Evolutionary conservation across 64 coral and sea anemone genomes (phyloP), one percentile per base, ranked within the genome.

Genomic region (Pachyseris speciosa): DNA sequence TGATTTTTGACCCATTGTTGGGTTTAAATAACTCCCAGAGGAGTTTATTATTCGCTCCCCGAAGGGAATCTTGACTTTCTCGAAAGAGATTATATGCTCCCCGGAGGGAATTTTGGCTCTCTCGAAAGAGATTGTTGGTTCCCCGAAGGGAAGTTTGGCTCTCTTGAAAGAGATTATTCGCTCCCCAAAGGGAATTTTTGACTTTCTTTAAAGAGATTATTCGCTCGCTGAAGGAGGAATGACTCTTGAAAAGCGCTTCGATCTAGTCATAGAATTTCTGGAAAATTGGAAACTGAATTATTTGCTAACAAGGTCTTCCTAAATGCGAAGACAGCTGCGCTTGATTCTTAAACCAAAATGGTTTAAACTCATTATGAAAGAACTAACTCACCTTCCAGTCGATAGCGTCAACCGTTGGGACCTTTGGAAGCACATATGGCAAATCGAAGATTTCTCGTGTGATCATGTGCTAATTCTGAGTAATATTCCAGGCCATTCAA

Each of bases 291-390:
- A 53, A 55, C 51, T 53, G 52, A 57, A 80, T 57, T 80, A 44
- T 80, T 49, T 80, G 45, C 75, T 32, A 80, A 80, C 38, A 80
- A 80, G 26, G 52, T 33, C 75, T 80, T n/a, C 75, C 52, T 80
- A 80, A 34, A 80, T 80, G 75, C 75, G 45, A 53, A 52, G 75
- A 80, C 75, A 80, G 45, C 75, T 42, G 69, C 12, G 69, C 69
- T 51, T 76, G 73, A 76, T 50, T 76, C 38, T 76, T 20, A 28
- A 76, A 80, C 19, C 52, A 50, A 57, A 53, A 53, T 22, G 52
- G 75, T 9, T 32, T 68, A 31, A 68, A 20, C 20, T 33, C 64
- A 68, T 68, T 30, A 32, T 68, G 64, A 68, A 68, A 68, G 25
- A 68, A 68, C n/a, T 24, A 29, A 68, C 64, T 68, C 64, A 68